Conservation (phyloP, 1,140 invertebrate genomes). For the Matsumurasca onukii region DNA sequence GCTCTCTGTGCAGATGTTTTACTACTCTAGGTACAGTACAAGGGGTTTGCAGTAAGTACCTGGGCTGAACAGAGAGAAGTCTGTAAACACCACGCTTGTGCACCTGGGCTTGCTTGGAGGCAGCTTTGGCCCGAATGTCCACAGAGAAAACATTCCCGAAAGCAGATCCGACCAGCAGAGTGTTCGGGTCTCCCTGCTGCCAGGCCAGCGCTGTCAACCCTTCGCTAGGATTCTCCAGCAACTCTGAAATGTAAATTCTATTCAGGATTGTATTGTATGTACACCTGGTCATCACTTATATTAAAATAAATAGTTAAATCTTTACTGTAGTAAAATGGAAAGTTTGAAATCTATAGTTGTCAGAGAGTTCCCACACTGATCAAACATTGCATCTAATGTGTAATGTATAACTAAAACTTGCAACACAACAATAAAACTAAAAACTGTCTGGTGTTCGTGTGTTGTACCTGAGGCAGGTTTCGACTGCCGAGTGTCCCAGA, state of each 20-base stretch:
- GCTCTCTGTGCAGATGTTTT: no score
- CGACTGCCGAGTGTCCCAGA: conserved; percentile 40
- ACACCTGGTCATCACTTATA: background rate
- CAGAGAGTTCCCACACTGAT: background rate
- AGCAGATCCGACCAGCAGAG: background rate
- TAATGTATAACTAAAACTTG: background rate
- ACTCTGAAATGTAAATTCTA: background rate
- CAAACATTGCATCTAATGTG: background rate
- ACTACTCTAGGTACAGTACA: no score
- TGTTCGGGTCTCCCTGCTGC: background rate
- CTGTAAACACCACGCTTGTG: background rate
- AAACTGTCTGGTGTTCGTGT: background rate
- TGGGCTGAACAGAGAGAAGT: conserved; percentile 1
- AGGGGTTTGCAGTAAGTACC: no score
- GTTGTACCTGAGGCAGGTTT: conserved; percentile 40
- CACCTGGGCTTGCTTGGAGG: background rate
- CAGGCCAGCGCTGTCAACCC: background rate
- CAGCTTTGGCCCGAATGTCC: background rate
- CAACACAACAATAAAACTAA: background rate
- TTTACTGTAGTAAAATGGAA: background rate
- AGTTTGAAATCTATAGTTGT: background rate
- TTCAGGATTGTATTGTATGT: background rate
- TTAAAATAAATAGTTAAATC: background rate
- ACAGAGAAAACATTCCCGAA: background rate
- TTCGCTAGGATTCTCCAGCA: background rate